phyloP scores from a whole-genome alignment of 2,113 vertebrate genomes.

The Orientallactaga bullata region DNA sequence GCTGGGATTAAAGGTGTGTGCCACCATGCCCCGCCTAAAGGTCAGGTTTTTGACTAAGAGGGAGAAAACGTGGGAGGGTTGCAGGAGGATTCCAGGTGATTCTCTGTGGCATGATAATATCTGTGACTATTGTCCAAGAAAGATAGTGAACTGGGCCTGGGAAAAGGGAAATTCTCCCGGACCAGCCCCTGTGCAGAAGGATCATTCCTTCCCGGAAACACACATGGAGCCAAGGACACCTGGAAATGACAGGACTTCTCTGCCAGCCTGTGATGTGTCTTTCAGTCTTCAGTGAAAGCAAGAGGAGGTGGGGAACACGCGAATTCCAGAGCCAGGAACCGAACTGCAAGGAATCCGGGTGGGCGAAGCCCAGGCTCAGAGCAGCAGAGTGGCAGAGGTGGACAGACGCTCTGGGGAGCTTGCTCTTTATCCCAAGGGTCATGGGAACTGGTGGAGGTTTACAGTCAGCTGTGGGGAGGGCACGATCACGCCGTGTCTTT shows the following conservation, averaged over 20 bases:
- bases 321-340: not conserved
- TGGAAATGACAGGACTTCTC: not conserved
- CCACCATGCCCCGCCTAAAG: too few relatives aligned
- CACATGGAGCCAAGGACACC: not conserved
- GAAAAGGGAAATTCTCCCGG: not conserved
- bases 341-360: not conserved
- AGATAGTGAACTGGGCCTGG: not conserved
- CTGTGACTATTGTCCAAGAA: not conserved
- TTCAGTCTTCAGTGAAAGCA: not conserved
- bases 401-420: fast-evolving
- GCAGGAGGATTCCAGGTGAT: not conserved
- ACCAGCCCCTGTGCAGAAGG: not conserved
- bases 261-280: not conserved
- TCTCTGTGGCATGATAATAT: not conserved
- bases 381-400: not conserved
- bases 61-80: not conserved
- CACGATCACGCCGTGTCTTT: not conserved
- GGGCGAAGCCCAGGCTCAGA: fast-evolving
- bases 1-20: too few relatives aligned
- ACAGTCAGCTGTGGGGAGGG: not conserved
- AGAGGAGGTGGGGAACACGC: not conserved
- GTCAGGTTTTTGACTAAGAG: not conserved
- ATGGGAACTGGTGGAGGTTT: not conserved
- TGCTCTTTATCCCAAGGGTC: not conserved
- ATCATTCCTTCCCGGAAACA: not conserved